A percentile compares a stretch with the other conserved stretches of the same genome.
Evolutionary conservation across 2,797 vertebrate species (phyloP).

Genomic region (Brachyrhaphis roseni): DNA sequence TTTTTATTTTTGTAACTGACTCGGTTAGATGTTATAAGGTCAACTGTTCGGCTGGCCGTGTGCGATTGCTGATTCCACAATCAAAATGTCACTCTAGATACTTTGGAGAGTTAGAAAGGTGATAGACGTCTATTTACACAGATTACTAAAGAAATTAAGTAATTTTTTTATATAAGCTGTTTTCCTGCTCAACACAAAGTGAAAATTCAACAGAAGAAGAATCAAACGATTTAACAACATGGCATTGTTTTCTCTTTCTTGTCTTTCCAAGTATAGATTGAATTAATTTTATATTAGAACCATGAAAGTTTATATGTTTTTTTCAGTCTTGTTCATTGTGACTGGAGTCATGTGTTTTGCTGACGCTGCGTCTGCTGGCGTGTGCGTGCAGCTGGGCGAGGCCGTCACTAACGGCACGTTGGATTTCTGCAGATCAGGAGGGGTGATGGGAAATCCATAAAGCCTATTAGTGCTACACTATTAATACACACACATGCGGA

Average conservation of each 20-base stretch:
- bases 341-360: neutral
- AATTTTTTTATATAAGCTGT: neutral
- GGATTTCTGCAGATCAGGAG: conserved; percentile 75
- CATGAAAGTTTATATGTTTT: neutral
- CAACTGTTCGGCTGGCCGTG: neutral
- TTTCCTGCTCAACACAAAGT: neutral
- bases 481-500: conserved; percentile 64
- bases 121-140: neutral
- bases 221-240: neutral
- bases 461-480: conserved; percentile 79
- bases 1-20: neutral
- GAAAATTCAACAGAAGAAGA: neutral
- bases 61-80: neutral
- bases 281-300: neutral
- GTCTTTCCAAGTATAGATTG: neutral
- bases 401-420: conserved; percentile 2
- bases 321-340: neutral
- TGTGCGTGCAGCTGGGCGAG: conserved; percentile 1
- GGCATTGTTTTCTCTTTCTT: neutral
- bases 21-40: neutral
- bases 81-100: neutral
- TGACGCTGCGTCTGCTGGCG: neutral
- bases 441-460: conserved; percentile 81
- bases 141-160: neutral
- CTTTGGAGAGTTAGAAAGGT: neutral